These are phyloP conservation scores for Pseudorhombus dupliciocellatus DNA, from an alignment of 2,113 vertebrate species.

Conservation along the genomic window DNA sequence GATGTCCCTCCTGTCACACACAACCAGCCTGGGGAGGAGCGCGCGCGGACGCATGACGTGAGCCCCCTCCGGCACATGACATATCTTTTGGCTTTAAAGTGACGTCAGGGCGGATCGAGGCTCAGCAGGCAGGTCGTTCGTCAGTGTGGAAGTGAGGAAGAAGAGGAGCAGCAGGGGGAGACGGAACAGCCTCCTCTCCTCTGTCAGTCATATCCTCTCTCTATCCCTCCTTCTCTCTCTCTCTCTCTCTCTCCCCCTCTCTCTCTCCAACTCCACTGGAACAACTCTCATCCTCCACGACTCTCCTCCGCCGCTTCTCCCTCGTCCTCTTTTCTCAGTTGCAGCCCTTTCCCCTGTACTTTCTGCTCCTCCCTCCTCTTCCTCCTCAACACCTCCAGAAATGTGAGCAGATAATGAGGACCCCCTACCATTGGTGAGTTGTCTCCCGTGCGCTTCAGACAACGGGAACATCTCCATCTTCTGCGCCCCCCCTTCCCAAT, in stretches of 20 bases:
- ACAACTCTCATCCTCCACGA: constrained; percentile 53
- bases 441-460: constrained; percentile 49
- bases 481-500: background rate
- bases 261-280: constrained; percentile 61
- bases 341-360: background rate
- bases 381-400: constrained; percentile 28
- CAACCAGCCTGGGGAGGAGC: background rate
- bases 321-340: constrained; percentile 2
- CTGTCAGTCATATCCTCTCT: constrained; percentile 40
- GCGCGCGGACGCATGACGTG: constrained; percentile 32
- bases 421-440: constrained; percentile 56
- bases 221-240: constrained; percentile 41
- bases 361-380: background rate
- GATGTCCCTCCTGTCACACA: background rate
- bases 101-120: constrained; percentile 78
- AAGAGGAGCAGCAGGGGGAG: constrained; percentile 69
- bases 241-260: constrained; percentile 22
- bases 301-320: constrained; percentile 29
- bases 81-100: constrained; percentile 70
- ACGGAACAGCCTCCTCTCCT: constrained; percentile 63
- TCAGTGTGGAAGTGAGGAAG: constrained; percentile 67
- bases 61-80: constrained; percentile 47
- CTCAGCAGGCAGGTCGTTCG: constrained; percentile 77
- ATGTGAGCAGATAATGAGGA: constrained; percentile 61
- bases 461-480: constrained; percentile 32